Base-by-base conservation (phyloP, 2,888 invertebrate species). In the Torymus auratus region DNA sequence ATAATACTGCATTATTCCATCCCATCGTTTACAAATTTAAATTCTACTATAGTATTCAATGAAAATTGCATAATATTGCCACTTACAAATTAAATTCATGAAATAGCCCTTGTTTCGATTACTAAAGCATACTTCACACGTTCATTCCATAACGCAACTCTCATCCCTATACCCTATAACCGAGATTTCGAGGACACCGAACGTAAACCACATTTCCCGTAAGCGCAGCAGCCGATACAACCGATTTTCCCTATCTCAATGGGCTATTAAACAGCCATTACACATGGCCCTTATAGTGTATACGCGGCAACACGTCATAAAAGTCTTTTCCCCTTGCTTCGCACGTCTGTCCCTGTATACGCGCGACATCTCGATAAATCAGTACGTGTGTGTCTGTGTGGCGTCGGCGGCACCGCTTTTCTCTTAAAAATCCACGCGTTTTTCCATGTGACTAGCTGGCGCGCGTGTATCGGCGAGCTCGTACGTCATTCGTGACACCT, bases 221-320 rank as follows among this genome's bases (percentile, higher is more conserved):
- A 41, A 41, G 7, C 12, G 56, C 55, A 67, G 28, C 64, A 53
- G 17, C 23, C 55, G 12, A 56, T 85, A 85, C 83, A 84, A 82
- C 69, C 74, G 83, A 87, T 86, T 78, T 64, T 58, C 13, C 50
- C 60, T 81, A 90, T 90, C 89, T 89, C 86, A 86, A 88, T 88
- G 86, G 87, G 84, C 86, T 86, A 89, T 89, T 87, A 88, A 90
- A 89, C 89, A 90, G 87, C 85, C 85, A 89, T 89, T 89, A 90
- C 90, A 90, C 89, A 90, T 90, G 90, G 90, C 90, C 89, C 85
- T 82, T 80, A 77, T 41, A 41, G 41, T 41, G 41, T 41, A 61
- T 83, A 85, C 85, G 86, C 86, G 88, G 89, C 87, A 88, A 89
- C 89, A 86, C 85, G 85, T 83, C 84, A 86, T 89, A 88, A 89